Percentiles rank a stretch among this genome's conserved stretches.
phyloP scores from a whole-genome alignment of 2,797 vertebrate species.

The Ciconia nigra region DNA sequence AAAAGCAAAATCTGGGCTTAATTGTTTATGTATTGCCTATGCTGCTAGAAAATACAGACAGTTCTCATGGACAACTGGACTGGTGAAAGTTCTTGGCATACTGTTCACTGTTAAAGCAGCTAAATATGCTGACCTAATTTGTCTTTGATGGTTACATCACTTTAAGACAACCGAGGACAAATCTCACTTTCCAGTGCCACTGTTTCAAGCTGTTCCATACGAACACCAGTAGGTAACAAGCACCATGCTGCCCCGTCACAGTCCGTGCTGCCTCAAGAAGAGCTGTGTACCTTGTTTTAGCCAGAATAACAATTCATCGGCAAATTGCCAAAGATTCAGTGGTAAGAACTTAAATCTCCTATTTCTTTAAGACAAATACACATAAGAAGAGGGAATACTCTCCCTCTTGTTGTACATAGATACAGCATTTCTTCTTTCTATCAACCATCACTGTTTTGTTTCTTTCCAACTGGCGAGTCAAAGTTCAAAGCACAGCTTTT shows the following conservation, averaged over 20 bases:
- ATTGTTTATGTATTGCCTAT: not conserved
- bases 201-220: not conserved
- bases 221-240: not conserved
- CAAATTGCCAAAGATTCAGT: not conserved
- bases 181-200: not conserved
- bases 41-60: not conserved
- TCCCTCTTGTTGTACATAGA: not conserved
- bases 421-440: not conserved
- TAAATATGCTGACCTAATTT: constrained; percentile 34
- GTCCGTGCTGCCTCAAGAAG: not conserved
- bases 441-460: not conserved
- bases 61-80: not conserved
- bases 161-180: constrained; percentile 40
- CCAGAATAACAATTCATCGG: not conserved
- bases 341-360: not conserved
- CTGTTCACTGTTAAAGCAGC: not conserved
- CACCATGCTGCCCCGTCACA: fast-evolving
- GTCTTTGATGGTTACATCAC: constrained; percentile 18
- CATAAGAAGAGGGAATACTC: not conserved
- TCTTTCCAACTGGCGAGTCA: not conserved
- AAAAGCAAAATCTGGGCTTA: not conserved
- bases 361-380: not conserved
- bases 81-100: not conserved
- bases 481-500: not conserved
- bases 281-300: not conserved